Evolutionary conservation across 1,140 invertebrate species (phyloP).

Genomic region (Pomacea maculata): DNA sequence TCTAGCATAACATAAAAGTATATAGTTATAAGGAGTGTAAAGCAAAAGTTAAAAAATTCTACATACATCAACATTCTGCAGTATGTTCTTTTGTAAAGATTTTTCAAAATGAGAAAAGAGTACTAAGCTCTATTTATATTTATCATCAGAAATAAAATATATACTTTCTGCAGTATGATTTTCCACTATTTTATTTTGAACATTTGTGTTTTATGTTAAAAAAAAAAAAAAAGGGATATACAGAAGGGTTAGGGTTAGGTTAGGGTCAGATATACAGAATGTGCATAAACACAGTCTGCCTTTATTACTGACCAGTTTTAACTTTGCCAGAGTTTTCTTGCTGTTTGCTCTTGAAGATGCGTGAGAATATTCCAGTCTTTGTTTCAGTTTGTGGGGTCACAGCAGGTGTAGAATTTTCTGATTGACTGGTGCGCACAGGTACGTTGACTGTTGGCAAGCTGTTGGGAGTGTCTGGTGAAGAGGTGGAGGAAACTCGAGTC

Average conservation of each 20-base stretch:
- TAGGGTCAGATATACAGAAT: not conserved
- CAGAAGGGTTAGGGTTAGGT: too few species aligned
- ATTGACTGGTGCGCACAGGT: slow-evolving; percentile 23
- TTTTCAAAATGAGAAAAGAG: not conserved
- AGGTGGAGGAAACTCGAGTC: slow-evolving; percentile 20
- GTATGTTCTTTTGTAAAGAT: not conserved
- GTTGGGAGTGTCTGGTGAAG: slow-evolving; percentile 12
- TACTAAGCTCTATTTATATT: not conserved
- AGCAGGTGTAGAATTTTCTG: slow-evolving; percentile 27
- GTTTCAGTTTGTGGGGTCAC: slow-evolving; percentile 40
- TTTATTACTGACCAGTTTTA: slow-evolving; percentile 5
- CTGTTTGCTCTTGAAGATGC: slow-evolving; percentile 56
- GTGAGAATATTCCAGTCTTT: slow-evolving; percentile 58
- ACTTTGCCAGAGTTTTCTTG: slow-evolving; percentile 15
- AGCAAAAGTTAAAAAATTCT: too few species aligned
- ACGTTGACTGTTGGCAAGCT: slow-evolving; percentile 11
- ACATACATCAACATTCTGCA: too few species aligned
- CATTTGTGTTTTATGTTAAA: not conserved
- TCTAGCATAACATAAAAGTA: too few species aligned
- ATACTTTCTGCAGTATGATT: not conserved
- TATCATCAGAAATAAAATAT: not conserved
- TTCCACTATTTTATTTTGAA: not conserved
- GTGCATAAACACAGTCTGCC: not conserved
- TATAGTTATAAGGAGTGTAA: too few species aligned
- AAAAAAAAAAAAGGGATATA: too few species aligned